Evolutionary conservation across 2,113 vertebrate genomes (phyloP).

Genomic region (Siphamia tubifer): DNA sequence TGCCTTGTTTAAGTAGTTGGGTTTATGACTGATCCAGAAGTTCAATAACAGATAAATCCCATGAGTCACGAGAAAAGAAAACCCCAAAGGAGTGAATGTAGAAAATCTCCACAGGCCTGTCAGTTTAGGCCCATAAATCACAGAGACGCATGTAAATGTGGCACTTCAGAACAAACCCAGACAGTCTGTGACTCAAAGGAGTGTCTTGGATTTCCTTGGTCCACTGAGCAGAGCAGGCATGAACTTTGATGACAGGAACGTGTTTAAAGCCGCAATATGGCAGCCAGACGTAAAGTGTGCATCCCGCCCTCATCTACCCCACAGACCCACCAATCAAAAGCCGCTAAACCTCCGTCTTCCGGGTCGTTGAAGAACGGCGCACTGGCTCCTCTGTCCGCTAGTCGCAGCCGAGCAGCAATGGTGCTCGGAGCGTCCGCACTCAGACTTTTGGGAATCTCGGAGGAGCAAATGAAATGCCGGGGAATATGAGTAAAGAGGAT

Average conservation of each 20-base stretch:
- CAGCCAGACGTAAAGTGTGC: constrained; percentile 41
- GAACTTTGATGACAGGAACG: not conserved
- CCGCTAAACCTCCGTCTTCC: constrained; percentile 65
- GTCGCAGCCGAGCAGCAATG: constrained; percentile 67
- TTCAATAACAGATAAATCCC: too few relatives aligned
- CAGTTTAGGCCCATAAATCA: too few relatives aligned
- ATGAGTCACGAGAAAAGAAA: too few relatives aligned
- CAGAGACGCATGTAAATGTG: too few relatives aligned
- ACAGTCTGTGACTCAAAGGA: too few relatives aligned
- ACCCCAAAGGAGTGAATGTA: too few relatives aligned
- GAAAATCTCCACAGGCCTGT: too few relatives aligned
- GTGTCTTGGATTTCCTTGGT: too few relatives aligned
- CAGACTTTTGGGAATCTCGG: constrained; percentile 33
- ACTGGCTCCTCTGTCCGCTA: constrained; percentile 32
- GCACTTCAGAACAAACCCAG: too few relatives aligned
- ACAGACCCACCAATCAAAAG: constrained; percentile 74
- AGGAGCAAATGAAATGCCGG: constrained; percentile 53
- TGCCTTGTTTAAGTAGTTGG: too few relatives aligned
- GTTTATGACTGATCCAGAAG: too few relatives aligned
- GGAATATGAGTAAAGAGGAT: constrained; percentile 77
- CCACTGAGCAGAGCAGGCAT: not conserved
- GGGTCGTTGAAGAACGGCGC: constrained; percentile 58
- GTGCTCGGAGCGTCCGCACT: constrained; percentile 56
- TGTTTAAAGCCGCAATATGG: constrained; percentile 39
- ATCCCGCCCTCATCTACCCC: constrained; percentile 68